Conservation (phyloP, 2,888 invertebrate genomes). For the Andrena flavipes region DNA sequence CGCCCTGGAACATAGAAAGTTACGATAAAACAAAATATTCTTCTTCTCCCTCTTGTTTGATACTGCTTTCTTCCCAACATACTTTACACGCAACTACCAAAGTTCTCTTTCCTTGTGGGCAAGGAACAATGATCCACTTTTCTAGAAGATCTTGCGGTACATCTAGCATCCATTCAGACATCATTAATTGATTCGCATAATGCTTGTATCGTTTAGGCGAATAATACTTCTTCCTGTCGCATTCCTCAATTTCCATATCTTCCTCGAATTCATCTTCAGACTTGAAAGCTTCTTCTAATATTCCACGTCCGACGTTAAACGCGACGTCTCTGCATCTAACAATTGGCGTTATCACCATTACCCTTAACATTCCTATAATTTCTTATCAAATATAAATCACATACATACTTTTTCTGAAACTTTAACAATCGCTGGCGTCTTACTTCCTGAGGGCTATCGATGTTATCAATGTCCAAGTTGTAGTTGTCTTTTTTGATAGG, state of each 20-base stretch:
- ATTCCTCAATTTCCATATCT: conserved; percentile 62
- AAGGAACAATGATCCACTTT: conserved; percentile 91
- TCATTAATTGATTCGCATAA: conserved; percentile 89
- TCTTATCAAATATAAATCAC: neutral
- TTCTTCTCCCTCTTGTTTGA: neutral
- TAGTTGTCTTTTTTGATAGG: conserved; percentile 79
- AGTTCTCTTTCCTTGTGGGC: conserved; percentile 93
- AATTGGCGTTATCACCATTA: conserved; percentile 25
- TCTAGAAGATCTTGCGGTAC: conserved; percentile 91
- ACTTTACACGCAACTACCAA: conserved; percentile 92
- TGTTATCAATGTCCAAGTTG: conserved; percentile 75
- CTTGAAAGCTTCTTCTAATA: conserved; percentile 82
- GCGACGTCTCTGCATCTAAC: conserved; percentile 77
- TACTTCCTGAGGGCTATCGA: conserved; percentile 80
- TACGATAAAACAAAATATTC: neutral
- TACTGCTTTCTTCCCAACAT: conserved; percentile 21
- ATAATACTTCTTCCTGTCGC: conserved; percentile 18
- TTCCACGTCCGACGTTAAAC: conserved; percentile 84
- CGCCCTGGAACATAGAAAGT: conserved; percentile 86
- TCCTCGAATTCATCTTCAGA: conserved; percentile 67
- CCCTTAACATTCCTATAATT: neutral
- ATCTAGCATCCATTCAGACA: conserved; percentile 97
- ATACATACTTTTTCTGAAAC: conserved; percentile 80
- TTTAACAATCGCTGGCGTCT: conserved; percentile 78
- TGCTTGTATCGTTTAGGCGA: conserved; percentile 59